These are phyloP conservation scores for Thelaira solivaga DNA, from an alignment of 2,888 invertebrate genomes.

Conservation along the genomic window DNA sequence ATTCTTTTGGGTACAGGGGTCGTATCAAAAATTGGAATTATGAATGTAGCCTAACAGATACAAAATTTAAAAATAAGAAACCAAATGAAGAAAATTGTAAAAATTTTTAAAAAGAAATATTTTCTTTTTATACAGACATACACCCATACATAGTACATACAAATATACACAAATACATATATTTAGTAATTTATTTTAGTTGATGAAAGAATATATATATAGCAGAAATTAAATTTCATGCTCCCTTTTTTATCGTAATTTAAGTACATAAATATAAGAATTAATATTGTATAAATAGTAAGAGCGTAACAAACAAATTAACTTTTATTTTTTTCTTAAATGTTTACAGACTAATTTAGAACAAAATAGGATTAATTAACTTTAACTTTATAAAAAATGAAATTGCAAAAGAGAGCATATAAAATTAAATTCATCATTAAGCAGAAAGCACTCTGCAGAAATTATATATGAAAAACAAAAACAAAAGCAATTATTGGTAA, in stretches of 20 bases:
- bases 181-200: constrained; percentile 45
- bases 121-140: constrained; percentile 55
- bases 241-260: constrained; percentile 57
- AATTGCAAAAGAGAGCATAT: constrained; percentile 11
- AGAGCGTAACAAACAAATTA: constrained; percentile 25
- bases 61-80: background rate
- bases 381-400: constrained; percentile 46
- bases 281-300: constrained; percentile 41
- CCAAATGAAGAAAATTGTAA: constrained; percentile 41
- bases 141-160: no score
- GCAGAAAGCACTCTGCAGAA: constrained; percentile 55
- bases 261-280: constrained; percentile 51
- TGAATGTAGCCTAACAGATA: background rate
- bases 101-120: constrained; percentile 41
- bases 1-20: background rate
- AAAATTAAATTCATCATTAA: constrained; percentile 27
- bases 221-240: constrained; percentile 73
- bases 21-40: background rate
- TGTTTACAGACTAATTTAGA: constrained; percentile 60
- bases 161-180: no score
- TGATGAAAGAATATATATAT: constrained; percentile 32
- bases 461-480: constrained; percentile 24
- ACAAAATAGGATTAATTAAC: constrained; percentile 46
- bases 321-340: constrained; percentile 62
- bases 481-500: constrained; percentile 46